These are phyloP conservation scores for Hypercompe scribonia DNA, from an alignment of 2,888 invertebrate species.

Conservation along the genomic window DNA sequence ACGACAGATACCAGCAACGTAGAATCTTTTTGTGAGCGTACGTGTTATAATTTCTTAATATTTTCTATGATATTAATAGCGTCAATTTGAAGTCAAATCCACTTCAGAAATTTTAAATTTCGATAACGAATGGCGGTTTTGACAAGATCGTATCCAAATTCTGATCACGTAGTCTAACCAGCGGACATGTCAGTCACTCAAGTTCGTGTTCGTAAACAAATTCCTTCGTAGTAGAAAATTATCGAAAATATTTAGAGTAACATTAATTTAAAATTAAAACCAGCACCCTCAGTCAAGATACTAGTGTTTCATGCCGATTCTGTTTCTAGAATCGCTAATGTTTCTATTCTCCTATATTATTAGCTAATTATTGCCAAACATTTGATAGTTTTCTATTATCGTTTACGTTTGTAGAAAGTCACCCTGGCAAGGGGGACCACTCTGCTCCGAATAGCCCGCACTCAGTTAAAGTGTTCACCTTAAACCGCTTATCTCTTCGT, in stretches of 20 bases:
- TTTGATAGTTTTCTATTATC: too few relatives aligned
- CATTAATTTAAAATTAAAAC: neutral
- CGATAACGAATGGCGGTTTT: neutral
- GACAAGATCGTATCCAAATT: neutral
- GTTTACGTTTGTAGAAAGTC: too few relatives aligned
- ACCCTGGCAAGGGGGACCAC: too few relatives aligned
- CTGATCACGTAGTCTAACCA: neutral
- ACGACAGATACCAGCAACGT: neutral
- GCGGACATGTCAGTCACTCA: neutral
- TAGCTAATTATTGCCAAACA: too few relatives aligned
- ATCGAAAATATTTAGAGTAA: neutral
- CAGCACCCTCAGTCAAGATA: too few relatives aligned
- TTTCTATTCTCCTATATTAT: too few relatives aligned
- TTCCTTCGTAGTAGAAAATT: neutral
- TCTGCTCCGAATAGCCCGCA: neutral
- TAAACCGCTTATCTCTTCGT: slow-evolving; percentile 4
- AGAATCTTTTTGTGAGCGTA: neutral
- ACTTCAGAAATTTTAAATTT: neutral
- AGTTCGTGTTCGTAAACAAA: neutral
- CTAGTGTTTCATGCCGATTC: too few relatives aligned
- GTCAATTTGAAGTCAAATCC: too few relatives aligned
- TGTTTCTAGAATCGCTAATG: too few relatives aligned
- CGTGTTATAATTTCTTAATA: neutral
- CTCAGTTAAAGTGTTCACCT: neutral
- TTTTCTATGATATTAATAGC: too few relatives aligned